phyloP scores from a whole-genome alignment of 2,797 vertebrate species.

The Echiichthys vipera region DNA sequence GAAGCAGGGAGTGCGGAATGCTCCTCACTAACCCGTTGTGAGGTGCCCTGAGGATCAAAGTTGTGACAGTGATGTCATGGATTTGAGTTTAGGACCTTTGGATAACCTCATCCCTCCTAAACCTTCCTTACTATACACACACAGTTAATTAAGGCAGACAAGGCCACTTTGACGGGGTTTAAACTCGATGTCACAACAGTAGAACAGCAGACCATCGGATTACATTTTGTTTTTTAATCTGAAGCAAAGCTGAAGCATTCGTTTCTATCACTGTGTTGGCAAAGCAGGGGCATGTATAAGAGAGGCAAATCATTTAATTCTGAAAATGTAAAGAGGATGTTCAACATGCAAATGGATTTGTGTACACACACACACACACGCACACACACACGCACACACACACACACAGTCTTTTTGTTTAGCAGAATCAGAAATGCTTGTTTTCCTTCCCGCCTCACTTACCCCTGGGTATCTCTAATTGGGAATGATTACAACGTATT shows the following conservation, averaged over 20 bases:
- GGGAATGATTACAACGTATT: conserved; percentile 60
- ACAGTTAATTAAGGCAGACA: neutral
- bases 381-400: neutral
- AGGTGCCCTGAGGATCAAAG: too few relatives aligned
- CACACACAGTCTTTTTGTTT: neutral
- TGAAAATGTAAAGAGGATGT: neutral
- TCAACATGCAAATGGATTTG: neutral
- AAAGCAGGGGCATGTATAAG: neutral
- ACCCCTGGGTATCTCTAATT: conserved; percentile 63
- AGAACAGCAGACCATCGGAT: neutral
- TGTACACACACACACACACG: neutral
- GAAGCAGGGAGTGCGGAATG: too few relatives aligned
- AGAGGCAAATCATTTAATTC: neutral
- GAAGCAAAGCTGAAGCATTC: neutral
- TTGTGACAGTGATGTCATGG: neutral
- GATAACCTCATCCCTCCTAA: conserved; percentile 1
- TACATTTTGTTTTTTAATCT: neutral
- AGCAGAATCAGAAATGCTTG: conserved; percentile 54
- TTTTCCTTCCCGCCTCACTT: conserved; percentile 65
- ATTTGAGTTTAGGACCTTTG: neutral
- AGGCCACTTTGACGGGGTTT: neutral
- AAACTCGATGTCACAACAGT: neutral
- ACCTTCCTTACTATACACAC: neutral
- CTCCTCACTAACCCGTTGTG: too few relatives aligned
- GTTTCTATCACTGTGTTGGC: neutral